Conservation (phyloP, 2,888 invertebrate species). For the Oligia latruncula region DNA sequence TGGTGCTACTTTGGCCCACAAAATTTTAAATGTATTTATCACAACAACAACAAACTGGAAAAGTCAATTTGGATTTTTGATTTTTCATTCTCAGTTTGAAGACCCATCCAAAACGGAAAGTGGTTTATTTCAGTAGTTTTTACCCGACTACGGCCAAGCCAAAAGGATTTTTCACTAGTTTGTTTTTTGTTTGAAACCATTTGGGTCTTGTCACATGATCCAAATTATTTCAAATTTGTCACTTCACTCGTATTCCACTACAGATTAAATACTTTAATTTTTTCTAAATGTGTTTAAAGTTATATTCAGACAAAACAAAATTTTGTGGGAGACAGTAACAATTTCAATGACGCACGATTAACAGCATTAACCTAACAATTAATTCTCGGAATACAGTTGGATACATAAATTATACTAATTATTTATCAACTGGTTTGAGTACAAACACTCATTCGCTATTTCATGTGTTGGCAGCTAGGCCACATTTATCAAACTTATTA, state of each 20-base stretch:
- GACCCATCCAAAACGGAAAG: neutral
- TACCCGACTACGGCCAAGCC: neutral
- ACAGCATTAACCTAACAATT: constrained; percentile 29
- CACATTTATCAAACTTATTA: constrained; percentile 20
- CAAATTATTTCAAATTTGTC: neutral
- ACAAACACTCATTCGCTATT: constrained; percentile 15
- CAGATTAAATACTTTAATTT: neutral
- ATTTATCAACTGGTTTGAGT: constrained; percentile 39
- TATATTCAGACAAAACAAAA: neutral
- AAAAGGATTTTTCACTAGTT: neutral
- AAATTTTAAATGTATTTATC: too few species aligned
- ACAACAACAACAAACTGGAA: too few species aligned
- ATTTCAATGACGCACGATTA: constrained; percentile 17
- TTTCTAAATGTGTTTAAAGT: neutral
- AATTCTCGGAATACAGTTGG: constrained; percentile 52
- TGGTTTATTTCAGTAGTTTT: neutral
- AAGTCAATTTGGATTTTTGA: neutral
- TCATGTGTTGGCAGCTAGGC: constrained; percentile 23
- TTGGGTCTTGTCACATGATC: neutral
- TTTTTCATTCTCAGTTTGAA: too few species aligned
- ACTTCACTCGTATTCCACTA: neutral
- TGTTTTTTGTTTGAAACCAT: neutral
- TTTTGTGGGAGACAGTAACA: neutral
- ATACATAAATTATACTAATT: constrained; percentile 49
- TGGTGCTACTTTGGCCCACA: neutral